Conservation (phyloP, 1,140 invertebrate genomes). For the Carcinoscorpius rotundicauda region DNA sequence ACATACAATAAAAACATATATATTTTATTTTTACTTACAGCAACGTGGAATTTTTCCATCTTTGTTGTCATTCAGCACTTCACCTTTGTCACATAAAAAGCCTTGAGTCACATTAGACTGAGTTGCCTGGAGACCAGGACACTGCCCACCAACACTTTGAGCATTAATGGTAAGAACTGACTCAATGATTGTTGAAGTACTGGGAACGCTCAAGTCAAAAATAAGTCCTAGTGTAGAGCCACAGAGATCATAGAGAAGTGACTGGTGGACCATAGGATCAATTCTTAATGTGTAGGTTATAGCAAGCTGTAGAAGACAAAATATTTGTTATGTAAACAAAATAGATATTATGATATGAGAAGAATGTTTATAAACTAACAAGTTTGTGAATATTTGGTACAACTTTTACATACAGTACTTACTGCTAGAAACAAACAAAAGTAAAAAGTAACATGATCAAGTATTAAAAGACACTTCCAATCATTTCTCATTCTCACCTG, state of each 20-base stretch:
- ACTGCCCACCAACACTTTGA: constrained; percentile 63
- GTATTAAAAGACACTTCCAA: not conserved
- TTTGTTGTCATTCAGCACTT: constrained; percentile 61
- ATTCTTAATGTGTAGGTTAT: constrained; percentile 55
- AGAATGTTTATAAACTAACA: too few species aligned
- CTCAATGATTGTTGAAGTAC: constrained; percentile 81
- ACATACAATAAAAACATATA: too few species aligned
- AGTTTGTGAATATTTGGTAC: too few species aligned
- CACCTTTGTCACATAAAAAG: constrained; percentile 83
- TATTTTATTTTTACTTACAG: constrained; percentile 44
- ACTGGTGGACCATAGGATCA: constrained; percentile 68
- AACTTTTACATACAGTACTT: too few species aligned
- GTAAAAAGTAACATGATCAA: not conserved
- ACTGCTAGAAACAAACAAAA: too few species aligned
- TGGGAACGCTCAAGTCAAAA: constrained; percentile 84
- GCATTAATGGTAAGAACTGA: constrained; percentile 73
- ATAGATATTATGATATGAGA: too few species aligned
- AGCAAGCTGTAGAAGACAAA: too few species aligned
- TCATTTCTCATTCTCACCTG: not conserved
- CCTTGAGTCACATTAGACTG: constrained; percentile 69
- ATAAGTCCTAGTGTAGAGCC: constrained; percentile 84
- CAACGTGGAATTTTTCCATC: constrained; percentile 61
- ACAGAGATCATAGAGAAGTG: constrained; percentile 83
- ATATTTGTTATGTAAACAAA: too few species aligned
- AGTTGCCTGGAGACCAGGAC: constrained; percentile 70